These are phyloP conservation scores for Propithecus deckenii DNA, from an alignment of 2,797 vertebrate species.

Conservation along the genomic window DNA sequence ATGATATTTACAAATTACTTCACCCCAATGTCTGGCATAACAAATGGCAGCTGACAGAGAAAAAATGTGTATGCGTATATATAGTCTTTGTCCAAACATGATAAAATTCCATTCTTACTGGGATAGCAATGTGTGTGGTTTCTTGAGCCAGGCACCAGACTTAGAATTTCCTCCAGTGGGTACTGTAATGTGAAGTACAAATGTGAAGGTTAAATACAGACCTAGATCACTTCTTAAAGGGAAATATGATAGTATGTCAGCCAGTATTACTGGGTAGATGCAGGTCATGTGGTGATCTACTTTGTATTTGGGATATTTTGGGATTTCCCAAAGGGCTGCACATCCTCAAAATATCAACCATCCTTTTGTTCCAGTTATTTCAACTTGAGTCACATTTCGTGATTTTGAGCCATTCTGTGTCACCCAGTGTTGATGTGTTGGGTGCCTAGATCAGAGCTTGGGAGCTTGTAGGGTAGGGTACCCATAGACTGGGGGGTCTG, in stretches of 20 bases:
- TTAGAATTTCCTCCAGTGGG: neutral
- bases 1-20: neutral
- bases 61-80: neutral
- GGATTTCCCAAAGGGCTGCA: constrained; percentile 75
- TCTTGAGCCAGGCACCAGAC: neutral
- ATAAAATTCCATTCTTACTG: neutral
- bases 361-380: neutral
- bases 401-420: neutral
- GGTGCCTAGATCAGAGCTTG: neutral
- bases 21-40: neutral
- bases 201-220: constrained; percentile 72
- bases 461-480: neutral
- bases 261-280: constrained; percentile 67
- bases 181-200: neutral
- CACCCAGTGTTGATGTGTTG: neutral
- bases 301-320: constrained; percentile 78
- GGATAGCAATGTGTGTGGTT: neutral
- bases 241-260: constrained; percentile 69
- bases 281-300: constrained; percentile 72
- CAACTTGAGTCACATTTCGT: neutral
- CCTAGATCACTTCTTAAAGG: constrained; percentile 51
- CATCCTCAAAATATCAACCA: constrained; percentile 76
- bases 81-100: neutral
- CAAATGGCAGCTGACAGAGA: neutral
- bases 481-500: neutral